Conservation (phyloP, 2,797 vertebrate species). For the Balearica regulorum region DNA sequence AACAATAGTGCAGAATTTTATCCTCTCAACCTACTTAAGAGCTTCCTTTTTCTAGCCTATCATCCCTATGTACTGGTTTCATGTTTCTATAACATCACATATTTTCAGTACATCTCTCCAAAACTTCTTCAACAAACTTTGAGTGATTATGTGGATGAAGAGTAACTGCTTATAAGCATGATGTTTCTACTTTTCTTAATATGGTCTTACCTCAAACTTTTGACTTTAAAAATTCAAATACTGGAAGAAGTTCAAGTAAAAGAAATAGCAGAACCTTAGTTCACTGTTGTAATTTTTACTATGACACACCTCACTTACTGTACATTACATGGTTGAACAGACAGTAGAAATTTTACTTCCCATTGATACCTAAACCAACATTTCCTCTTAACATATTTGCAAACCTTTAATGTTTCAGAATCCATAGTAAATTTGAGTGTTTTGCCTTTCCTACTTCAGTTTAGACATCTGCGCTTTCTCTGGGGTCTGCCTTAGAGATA, state of each 20-base stretch:
- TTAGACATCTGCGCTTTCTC: background rate
- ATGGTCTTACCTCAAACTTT: background rate
- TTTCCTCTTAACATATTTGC: background rate
- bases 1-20: background rate
- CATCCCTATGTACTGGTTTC: background rate
- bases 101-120: background rate
- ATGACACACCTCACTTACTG: background rate
- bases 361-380: background rate
- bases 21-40: background rate
- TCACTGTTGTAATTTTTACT: background rate
- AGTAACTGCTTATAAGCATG: background rate
- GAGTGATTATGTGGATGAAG: background rate
- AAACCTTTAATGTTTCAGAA: background rate
- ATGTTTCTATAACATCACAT: background rate
- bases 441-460: background rate
- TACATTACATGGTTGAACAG: background rate
- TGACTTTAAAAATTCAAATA: background rate
- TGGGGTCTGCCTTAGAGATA: background rate
- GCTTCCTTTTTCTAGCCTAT: background rate
- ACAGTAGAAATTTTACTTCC: background rate
- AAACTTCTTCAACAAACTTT: background rate
- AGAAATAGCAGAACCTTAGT: background rate
- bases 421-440: background rate
- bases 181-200: background rate
- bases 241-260: background rate